Percentiles rank a stretch among this genome's conserved stretches.
These are phyloP conservation scores for Phocides pigmalion DNA, from an alignment of 1,140 invertebrate genomes.

Conservation along the genomic window DNA sequence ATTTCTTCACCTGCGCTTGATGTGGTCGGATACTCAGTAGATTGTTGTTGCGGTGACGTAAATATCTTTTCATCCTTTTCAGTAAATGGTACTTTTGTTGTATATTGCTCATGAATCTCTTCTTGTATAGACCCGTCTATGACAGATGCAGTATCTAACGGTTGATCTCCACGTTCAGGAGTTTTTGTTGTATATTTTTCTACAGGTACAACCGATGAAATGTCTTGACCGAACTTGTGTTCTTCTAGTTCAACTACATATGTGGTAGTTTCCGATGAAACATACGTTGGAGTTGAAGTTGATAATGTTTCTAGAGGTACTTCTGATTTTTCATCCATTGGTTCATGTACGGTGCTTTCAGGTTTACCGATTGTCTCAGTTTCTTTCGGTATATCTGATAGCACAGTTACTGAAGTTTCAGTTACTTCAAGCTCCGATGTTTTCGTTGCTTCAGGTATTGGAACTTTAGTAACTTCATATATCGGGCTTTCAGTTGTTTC, in stretches of 20 bases:
- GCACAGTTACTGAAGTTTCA: too few relatives aligned
- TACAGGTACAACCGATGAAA: conserved; percentile 37
- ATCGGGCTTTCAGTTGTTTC: conserved; percentile 1
- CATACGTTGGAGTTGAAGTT: conserved; percentile 32
- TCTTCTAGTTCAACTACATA: conserved; percentile 70
- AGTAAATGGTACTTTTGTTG: conserved; percentile 16
- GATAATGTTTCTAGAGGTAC: conserved; percentile 50
- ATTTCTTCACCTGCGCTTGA: conserved; percentile 24
- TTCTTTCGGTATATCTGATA: conserved; percentile 4
- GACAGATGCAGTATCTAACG: conserved; percentile 12
- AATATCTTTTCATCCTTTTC: conserved; percentile 37
- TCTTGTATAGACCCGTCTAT: conserved; percentile 19
- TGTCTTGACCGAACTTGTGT: conserved; percentile 57
- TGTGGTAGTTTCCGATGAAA: conserved; percentile 52
- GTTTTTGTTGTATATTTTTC: conserved; percentile 38
- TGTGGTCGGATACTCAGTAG: neutral
- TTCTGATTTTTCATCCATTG: conserved; percentile 45
- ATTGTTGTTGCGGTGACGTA: conserved; percentile 17
- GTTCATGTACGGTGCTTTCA: conserved; percentile 12
- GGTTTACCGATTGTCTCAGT: conserved; percentile 25
- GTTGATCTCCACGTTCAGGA: conserved; percentile 47
- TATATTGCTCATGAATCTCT: neutral
- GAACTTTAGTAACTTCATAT: neutral
- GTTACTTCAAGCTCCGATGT: too few relatives aligned
- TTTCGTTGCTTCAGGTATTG: too few relatives aligned